phyloP scores from a whole-genome alignment of 35 echinoderm and acorn worm species.

The Apostichopus parvimensis region DNA sequence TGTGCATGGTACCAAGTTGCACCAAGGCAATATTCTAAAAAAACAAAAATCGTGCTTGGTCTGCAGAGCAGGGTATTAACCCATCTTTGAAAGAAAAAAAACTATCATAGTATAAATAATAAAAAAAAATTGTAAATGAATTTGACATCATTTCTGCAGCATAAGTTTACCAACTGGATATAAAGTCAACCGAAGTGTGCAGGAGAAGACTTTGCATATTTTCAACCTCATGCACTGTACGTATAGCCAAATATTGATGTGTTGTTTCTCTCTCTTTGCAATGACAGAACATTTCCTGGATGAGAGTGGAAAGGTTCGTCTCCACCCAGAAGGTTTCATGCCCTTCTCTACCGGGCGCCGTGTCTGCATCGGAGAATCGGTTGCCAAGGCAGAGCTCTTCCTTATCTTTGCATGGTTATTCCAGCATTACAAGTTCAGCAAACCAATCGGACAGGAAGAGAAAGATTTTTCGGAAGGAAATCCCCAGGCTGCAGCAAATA shows the following conservation, averaged over 20 bases:
- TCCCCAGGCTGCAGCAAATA: not conserved
- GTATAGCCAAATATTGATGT: too few species aligned
- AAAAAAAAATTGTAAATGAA: not conserved
- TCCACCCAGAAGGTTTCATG: constrained; percentile 57
- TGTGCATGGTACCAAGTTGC: too few species aligned
- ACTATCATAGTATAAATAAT: too few species aligned
- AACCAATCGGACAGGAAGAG: not conserved
- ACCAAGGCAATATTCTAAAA: too few species aligned
- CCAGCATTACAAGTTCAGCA: constrained; percentile 59
- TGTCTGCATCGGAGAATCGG: constrained; percentile 68
- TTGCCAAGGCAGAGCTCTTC: constrained; percentile 49
- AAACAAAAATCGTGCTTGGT: too few species aligned
- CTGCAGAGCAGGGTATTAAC: too few species aligned
- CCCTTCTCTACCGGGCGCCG: constrained; percentile 74
- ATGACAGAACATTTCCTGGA: constrained; percentile 75
- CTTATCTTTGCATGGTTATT: constrained; percentile 64
- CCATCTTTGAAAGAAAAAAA: too few species aligned
- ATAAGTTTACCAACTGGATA: not conserved
- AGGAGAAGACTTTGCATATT: not conserved
- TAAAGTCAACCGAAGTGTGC: not conserved
- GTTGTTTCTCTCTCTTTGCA: too few species aligned
- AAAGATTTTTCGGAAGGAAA: not conserved
- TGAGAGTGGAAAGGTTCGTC: constrained; percentile 18
- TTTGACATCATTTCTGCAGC: not conserved
- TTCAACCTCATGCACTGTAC: not conserved